Evolutionary conservation across 2,888 invertebrate species (phyloP).

Genomic region (Augochlorella aurata): DNA sequence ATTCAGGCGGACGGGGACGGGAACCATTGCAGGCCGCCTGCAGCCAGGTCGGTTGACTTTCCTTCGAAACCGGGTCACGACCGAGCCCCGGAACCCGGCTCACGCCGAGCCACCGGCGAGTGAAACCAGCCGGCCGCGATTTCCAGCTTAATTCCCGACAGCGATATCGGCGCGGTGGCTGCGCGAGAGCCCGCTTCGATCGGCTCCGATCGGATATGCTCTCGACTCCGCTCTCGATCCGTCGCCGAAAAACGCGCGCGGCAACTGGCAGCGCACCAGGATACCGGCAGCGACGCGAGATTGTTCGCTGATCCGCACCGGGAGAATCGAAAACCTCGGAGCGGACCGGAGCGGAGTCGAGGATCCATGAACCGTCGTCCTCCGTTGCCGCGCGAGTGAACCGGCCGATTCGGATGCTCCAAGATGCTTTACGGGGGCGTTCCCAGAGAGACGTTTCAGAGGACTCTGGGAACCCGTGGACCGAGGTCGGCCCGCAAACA

Average conservation of each 20-base stretch:
- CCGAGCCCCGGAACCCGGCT: slow-evolving; percentile 24
- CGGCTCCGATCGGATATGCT: too few species aligned
- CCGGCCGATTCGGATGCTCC: neutral
- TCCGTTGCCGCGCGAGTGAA: neutral
- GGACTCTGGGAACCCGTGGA: neutral
- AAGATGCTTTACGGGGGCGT: neutral
- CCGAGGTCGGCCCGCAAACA: slow-evolving; percentile 28
- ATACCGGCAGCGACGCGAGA: neutral
- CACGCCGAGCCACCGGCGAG: neutral
- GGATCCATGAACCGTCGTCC: neutral
- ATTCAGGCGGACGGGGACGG: slow-evolving; percentile 66
- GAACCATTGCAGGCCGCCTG: slow-evolving; percentile 29
- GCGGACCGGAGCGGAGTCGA: neutral
- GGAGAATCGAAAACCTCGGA: too few species aligned
- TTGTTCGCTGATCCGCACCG: too few species aligned
- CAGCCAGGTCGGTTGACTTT: slow-evolving; percentile 45
- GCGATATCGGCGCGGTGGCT: too few species aligned
- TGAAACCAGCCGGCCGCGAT: neutral
- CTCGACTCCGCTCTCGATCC: neutral
- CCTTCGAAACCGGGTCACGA: slow-evolving; percentile 50
- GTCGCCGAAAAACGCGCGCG: neutral
- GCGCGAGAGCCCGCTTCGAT: too few species aligned
- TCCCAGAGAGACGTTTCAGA: neutral
- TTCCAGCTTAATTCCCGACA: neutral
- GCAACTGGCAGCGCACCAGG: slow-evolving; percentile 40